A percentile compares a stretch with the other conserved stretches of the same genome.
These are phyloP conservation scores for Drosophila fuyamai DNA, from an alignment of 1,140 invertebrate species.

Conservation along the genomic window DNA sequence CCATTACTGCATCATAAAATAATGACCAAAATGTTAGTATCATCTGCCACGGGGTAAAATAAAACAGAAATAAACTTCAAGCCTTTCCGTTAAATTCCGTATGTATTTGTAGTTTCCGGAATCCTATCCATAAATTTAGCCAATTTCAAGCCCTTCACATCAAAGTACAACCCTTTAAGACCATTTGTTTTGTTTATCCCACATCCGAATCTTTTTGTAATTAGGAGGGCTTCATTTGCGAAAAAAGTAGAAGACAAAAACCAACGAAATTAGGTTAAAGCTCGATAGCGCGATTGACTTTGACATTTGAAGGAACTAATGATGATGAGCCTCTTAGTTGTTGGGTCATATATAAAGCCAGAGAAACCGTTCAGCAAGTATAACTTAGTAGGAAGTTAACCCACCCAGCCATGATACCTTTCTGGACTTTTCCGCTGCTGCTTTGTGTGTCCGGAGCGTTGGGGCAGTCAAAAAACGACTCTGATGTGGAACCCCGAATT, in stretches of 20 bases:
- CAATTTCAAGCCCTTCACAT: too few species aligned
- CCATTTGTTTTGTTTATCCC: too few species aligned
- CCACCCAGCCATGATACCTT: slow-evolving; percentile 1
- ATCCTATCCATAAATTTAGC: too few species aligned
- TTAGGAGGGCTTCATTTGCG: not conserved
- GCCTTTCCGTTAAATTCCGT: too few species aligned
- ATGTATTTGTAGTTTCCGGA: too few species aligned
- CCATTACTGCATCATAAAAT: too few species aligned
- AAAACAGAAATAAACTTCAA: too few species aligned
- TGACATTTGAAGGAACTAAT: slow-evolving; percentile 30
- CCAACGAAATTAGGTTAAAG: not conserved
- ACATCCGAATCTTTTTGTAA: too few species aligned
- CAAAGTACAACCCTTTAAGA: too few species aligned
- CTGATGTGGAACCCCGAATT: slow-evolving; percentile 65
- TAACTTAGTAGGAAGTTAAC: not conserved
- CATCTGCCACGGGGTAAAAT: too few species aligned
- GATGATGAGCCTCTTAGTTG: slow-evolving; percentile 37
- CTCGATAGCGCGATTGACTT: slow-evolving; percentile 32
- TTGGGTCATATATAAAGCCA: slow-evolving; percentile 14
- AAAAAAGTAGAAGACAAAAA: not conserved
- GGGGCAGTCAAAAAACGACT: not conserved
- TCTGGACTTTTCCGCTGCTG: not conserved
- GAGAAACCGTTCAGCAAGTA: not conserved
- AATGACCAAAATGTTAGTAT: too few species aligned
- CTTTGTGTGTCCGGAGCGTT: not conserved